Evolutionary conservation across 2,113 vertebrate genomes (phyloP).

Genomic region (Vicugna pacos): DNA sequence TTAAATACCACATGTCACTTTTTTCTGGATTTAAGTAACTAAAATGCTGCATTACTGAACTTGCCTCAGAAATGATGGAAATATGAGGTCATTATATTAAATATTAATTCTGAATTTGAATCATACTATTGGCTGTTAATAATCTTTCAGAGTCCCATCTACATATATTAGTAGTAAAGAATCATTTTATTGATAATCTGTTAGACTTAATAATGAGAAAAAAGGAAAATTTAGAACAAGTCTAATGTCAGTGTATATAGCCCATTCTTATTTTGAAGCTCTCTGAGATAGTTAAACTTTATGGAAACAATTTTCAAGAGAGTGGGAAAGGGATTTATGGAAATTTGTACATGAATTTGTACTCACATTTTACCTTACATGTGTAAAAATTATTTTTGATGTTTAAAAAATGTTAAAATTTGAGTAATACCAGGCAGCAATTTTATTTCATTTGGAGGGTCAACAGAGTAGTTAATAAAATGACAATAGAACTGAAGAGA

Average conservation of each 20-base stretch:
- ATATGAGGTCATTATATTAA: slow-evolving; percentile 18
- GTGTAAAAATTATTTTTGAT: neutral
- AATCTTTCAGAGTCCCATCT: neutral
- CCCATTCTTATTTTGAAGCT: slow-evolving; percentile 35
- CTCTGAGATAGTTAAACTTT: neutral
- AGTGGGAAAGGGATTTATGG: neutral
- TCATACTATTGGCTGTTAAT: slow-evolving; percentile 51
- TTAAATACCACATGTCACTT: neutral
- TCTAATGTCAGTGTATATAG: neutral
- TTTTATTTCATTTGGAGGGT: slow-evolving; percentile 9
- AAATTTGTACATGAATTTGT: neutral
- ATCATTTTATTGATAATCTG: slow-evolving; percentile 32
- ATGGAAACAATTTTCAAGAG: neutral
- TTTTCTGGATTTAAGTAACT: slow-evolving; percentile 26
- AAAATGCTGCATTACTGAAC: slow-evolving; percentile 9
- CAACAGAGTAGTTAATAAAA: neutral
- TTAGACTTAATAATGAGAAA: slow-evolving; percentile 21
- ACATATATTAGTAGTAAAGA: slow-evolving; percentile 40
- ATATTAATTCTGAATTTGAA: slow-evolving; percentile 22
- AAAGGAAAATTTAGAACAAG: neutral
- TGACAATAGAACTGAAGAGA: neutral
- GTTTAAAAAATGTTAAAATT: slow-evolving; percentile 28
- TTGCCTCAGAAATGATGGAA: slow-evolving; percentile 46
- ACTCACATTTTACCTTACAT: slow-evolving; percentile 14
- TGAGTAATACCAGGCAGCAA: neutral